A percentile compares a stretch with the other conserved stretches of the same genome.
Evolutionary conservation across 2,797 vertebrate genomes (phyloP).

Genomic region (Syndactyla subalaris): DNA sequence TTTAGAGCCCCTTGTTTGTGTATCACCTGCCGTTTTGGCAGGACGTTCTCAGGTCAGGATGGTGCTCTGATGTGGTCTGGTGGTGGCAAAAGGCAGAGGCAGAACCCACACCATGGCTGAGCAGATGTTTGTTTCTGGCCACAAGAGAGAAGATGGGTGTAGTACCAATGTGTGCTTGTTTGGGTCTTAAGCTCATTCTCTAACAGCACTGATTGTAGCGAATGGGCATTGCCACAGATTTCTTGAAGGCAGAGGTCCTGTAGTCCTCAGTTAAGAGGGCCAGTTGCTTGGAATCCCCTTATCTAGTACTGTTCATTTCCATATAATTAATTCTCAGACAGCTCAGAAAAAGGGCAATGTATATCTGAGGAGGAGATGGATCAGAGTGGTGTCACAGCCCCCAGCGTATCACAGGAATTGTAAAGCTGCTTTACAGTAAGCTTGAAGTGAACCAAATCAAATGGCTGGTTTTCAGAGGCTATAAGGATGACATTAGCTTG

Average conservation of each 20-base stretch:
- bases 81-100: neutral
- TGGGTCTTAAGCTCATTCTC: neutral
- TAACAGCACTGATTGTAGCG: neutral
- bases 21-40: neutral
- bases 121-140: neutral
- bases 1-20: neutral
- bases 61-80: neutral
- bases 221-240: neutral
- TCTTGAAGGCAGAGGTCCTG: neutral
- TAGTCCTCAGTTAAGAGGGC: neutral
- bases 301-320: neutral
- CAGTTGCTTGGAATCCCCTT: neutral
- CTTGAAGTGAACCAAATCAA: constrained; percentile 18
- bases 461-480: neutral
- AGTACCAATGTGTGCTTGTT: neutral
- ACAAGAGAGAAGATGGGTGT: neutral
- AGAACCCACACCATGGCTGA: neutral
- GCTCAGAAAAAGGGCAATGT: neutral
- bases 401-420: neutral
- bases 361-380: constrained; percentile 30
- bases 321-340: constrained; percentile 43
- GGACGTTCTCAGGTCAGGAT: neutral
- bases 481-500: neutral
- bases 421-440: constrained; percentile 38
- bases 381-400: constrained; percentile 36